Percentiles rank a stretch among this genome's conserved stretches.
phyloP scores from a whole-genome alignment of 2,113 vertebrate species.

The Naja naja region DNA sequence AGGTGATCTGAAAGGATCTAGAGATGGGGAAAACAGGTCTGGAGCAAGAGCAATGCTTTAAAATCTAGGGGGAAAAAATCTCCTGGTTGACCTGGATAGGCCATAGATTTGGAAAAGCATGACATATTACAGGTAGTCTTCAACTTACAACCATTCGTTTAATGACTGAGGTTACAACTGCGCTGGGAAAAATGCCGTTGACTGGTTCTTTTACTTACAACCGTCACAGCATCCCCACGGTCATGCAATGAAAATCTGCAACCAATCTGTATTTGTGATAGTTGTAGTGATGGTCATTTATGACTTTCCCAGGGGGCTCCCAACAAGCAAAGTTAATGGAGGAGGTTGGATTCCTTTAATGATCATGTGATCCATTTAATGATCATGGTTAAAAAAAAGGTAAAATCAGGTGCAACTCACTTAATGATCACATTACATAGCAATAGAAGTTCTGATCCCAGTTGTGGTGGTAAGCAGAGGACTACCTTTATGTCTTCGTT shows the following conservation, averaged over 20 bases:
- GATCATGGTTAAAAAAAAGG: background rate
- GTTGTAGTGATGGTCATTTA: too few relatives aligned
- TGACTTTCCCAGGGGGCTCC: background rate
- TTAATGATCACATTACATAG: background rate
- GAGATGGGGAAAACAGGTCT: background rate
- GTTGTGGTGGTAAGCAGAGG: background rate
- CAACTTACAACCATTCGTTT: background rate
- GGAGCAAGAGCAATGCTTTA: background rate
- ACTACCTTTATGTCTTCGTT: background rate
- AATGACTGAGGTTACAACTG: background rate
- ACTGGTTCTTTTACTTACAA: background rate
- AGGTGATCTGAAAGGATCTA: background rate
- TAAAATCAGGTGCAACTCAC: background rate
- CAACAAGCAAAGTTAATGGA: background rate
- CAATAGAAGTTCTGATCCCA: background rate
- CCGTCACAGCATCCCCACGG: background rate
- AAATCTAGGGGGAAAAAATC: background rate
- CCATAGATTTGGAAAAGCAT: background rate
- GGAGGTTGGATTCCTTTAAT: background rate
- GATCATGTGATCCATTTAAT: background rate
- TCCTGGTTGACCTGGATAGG: background rate
- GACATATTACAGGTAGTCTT: background rate
- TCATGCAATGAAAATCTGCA: background rate
- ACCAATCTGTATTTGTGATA: too few relatives aligned
- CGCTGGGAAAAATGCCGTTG: background rate